Evolutionary conservation across 53 echinoderm and acorn worm genomes (phyloP), one percentile per base, ranked within the genome.

Genomic region (Apostichopus leukothele): DNA sequence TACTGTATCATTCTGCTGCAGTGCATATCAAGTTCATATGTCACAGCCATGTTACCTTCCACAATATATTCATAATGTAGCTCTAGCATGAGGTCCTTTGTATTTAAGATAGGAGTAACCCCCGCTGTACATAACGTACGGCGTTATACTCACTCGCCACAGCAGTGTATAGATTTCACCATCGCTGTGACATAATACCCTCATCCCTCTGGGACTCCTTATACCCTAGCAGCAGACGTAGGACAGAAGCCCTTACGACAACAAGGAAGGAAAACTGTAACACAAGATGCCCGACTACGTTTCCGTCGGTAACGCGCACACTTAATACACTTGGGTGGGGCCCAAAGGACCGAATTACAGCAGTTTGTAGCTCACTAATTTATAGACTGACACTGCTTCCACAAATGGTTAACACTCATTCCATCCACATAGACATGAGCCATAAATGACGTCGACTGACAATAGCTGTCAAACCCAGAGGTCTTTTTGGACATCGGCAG

Each of bases 271-370:
- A 59, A 54, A 81, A 81, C 81, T 81, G 81, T 55, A 81, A 81
- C 59, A 81, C 14, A 55, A 81, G 81, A 81, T 81, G 81, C 81
- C 81, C 9, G 21, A 55, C 81, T 81, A 59, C 55, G 54, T 81
- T 81, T 81, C 81, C 51, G 81, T 81, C 81, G 54, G 81, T 52
- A 55, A 21, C 59, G 81, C 81, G 54, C 51, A 81, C 81, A 81
- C 23, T 81, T 81, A 81, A 81, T 81, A 81, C 81, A 81, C 81
- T 81, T 81, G 81, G 81, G 81, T 81, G 81, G 81, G 81, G 81
- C 81, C 81, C 81, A 81, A 81, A 81, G 81, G 81, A 81, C 81
- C 81, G 54, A 81, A 81, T 81, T 59, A 81, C 81, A 81, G 81
- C 81, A 53, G 19, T 81, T 81, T 59, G 81, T 81, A 81, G 54